A percentile compares a stretch with the other conserved stretches of the same genome.
phyloP scores from a whole-genome alignment of 2,888 invertebrate genomes.

The Colostygia pectinataria region DNA sequence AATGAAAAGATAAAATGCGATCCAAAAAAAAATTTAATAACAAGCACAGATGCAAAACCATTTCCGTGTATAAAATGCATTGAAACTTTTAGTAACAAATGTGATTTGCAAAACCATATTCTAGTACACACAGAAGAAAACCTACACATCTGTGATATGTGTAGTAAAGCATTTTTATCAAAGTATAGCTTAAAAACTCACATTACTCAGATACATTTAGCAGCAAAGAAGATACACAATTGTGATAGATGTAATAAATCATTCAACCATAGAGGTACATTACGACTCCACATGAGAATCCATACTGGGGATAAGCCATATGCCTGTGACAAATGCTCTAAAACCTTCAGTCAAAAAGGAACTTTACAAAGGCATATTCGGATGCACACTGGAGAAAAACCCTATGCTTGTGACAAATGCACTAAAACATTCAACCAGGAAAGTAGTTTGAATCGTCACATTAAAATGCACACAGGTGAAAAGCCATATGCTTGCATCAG shows the following conservation, averaged over 20 bases:
- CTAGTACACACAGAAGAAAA: neutral
- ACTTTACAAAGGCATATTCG: conserved; percentile 22
- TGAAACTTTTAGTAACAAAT: conserved; percentile 4
- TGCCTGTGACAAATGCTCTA: conserved; percentile 26
- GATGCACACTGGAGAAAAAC: conserved; percentile 28
- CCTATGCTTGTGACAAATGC: conserved; percentile 27
- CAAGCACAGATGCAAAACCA: neutral
- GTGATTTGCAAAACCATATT: conserved; percentile 10
- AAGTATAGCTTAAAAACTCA: conserved; percentile 24
- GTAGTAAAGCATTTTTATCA: conserved; percentile 17
- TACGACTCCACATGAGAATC: conserved; percentile 25
- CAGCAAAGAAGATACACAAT: conserved; percentile 1
- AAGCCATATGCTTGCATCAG: conserved; percentile 16
- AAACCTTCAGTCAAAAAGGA: conserved; percentile 21
- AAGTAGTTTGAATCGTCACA: conserved; percentile 22
- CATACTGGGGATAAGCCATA: conserved; percentile 28
- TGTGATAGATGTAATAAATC: conserved; percentile 25
- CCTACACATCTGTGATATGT: conserved; percentile 12
- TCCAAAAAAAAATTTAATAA: conserved; percentile 7
- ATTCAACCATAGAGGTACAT: conserved; percentile 22
- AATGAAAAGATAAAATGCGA: neutral
- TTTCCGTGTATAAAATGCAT: conserved; percentile 4
- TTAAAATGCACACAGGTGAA: conserved; percentile 22
- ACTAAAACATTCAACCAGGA: conserved; percentile 23
- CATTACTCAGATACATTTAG: conserved; percentile 19